Percentiles rank a stretch among this genome's conserved stretches.
Conservation (phyloP, 2,797 vertebrate genomes). For the Eremophila alpestris region DNA sequence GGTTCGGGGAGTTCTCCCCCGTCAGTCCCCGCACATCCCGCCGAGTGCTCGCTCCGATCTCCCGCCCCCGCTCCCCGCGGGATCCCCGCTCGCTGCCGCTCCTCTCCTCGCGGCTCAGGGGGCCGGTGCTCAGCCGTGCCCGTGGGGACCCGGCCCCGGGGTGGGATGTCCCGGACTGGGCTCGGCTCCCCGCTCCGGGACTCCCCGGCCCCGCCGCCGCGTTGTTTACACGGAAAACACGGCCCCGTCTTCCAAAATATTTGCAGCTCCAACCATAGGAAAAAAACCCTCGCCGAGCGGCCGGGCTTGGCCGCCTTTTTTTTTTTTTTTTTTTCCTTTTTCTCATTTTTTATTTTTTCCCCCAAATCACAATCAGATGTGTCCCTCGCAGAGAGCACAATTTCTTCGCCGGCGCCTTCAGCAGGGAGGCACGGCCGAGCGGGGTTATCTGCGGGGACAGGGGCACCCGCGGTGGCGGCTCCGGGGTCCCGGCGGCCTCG, state of each 20-base stretch:
- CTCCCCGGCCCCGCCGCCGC: background rate
- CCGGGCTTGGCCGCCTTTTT: background rate
- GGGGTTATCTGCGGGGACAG: background rate
- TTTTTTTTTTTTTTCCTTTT: too few relatives aligned
- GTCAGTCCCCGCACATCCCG: background rate
- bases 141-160: background rate
- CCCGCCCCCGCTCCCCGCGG: background rate
- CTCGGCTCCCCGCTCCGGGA: background rate
- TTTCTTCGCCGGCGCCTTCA: background rate
- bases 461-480: background rate
- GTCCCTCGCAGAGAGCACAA: background rate
- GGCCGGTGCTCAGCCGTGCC: background rate
- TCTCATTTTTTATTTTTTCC: background rate
- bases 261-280: constrained; percentile 7
- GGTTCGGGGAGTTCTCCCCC: background rate
- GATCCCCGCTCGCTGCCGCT: background rate
- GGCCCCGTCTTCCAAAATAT: constrained; percentile 27
- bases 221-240: constrained; percentile 17
- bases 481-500: background rate
- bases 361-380: constrained; percentile 39
- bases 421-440: background rate
- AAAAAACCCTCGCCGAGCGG: background rate
- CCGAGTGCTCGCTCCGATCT: background rate
- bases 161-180: too few relatives aligned
- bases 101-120: background rate